phyloP scores from a whole-genome alignment of 2,797 vertebrate species.

The Clarias laeviceps region DNA sequence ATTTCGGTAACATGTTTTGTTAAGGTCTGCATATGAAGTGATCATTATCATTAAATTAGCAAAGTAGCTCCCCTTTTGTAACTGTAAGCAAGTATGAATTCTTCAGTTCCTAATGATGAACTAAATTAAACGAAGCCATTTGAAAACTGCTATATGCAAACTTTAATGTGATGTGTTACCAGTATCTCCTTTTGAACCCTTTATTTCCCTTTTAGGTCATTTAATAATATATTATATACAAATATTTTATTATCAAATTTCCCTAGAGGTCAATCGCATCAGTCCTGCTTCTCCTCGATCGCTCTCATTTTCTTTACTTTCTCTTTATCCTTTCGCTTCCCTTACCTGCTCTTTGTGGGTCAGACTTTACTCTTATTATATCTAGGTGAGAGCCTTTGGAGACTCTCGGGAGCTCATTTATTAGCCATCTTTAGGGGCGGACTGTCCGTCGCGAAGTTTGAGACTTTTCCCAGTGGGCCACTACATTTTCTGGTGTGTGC shows the following conservation, averaged over 20 bases:
- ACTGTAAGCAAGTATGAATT: constrained; percentile 27
- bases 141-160: constrained; percentile 42
- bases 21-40: constrained; percentile 43
- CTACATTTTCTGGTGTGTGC: not conserved
- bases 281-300: constrained; percentile 10
- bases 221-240: not conserved
- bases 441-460: constrained; percentile 36
- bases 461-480: constrained; percentile 8
- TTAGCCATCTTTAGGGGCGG: constrained; percentile 34
- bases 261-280: constrained; percentile 35
- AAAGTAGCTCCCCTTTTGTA: constrained; percentile 16
- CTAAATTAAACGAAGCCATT: constrained; percentile 52
- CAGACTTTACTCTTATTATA: constrained; percentile 40
- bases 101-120: not conserved
- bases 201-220: constrained; percentile 18
- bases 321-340: not conserved
- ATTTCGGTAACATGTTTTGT: constrained; percentile 56
- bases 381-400: constrained; percentile 1
- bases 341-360: constrained; percentile 25
- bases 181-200: constrained; percentile 15
- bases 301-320: not conserved
- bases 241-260: constrained; percentile 10
- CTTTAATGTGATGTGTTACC: constrained; percentile 53
- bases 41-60: constrained; percentile 8
- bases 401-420: constrained; percentile 52